phyloP scores from a whole-genome alignment of 2,888 invertebrate genomes.

The Thereva unica region DNA sequence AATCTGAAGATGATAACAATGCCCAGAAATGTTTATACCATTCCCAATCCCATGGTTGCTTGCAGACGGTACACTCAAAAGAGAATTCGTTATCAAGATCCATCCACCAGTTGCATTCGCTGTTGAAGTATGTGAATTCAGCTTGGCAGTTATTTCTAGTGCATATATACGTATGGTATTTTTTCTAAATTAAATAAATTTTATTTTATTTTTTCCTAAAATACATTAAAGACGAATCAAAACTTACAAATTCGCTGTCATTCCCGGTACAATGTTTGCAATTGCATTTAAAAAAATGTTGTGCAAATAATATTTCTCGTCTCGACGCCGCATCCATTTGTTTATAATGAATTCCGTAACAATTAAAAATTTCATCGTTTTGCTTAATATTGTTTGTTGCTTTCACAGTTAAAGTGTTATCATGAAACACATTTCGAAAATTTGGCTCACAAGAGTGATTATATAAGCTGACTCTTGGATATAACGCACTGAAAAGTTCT shows the following conservation, averaged over 20 bases:
- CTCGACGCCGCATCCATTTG: constrained; percentile 66
- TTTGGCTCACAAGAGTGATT: constrained; percentile 89
- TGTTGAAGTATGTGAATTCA: not conserved
- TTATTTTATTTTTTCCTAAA: not conserved
- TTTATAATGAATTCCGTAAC: constrained; percentile 78
- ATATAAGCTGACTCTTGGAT: constrained; percentile 82
- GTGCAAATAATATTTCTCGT: constrained; percentile 64
- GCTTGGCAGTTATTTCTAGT: constrained; percentile 9
- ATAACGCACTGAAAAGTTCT: constrained; percentile 76
- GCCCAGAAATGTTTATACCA: constrained; percentile 3
- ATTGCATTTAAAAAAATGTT: constrained; percentile 77
- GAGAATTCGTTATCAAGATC: not conserved
- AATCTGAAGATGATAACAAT: not conserved
- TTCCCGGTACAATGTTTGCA: constrained; percentile 67
- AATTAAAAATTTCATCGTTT: constrained; percentile 78
- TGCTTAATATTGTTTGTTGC: constrained; percentile 66
- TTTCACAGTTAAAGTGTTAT: constrained; percentile 70
- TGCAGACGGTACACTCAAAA: constrained; percentile 7
- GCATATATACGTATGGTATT: constrained; percentile 22
- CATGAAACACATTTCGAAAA: constrained; percentile 75
- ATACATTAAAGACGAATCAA: not conserved
- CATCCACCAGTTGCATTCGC: not conserved
- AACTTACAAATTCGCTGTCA: constrained; percentile 35
- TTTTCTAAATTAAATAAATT: constrained; percentile 11
- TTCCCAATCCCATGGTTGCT: not conserved